Evolutionary conservation across 1,140 invertebrate species (phyloP).

Genomic region (Apis cerana): DNA sequence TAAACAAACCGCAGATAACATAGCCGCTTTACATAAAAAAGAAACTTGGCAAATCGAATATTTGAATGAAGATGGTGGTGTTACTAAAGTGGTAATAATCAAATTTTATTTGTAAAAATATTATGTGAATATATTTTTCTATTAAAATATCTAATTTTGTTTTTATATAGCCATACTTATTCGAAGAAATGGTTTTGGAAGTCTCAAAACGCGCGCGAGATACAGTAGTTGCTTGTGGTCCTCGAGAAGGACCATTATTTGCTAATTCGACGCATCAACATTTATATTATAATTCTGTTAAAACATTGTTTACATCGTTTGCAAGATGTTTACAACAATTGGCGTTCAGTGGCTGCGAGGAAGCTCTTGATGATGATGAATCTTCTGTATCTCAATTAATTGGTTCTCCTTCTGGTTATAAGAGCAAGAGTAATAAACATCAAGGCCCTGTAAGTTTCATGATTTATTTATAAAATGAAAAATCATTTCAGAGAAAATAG

Average conservation of each 20-base stretch:
- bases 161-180: slow-evolving; percentile 87
- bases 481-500: background rate
- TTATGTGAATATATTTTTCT: background rate
- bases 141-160: slow-evolving; percentile 33
- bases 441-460: slow-evolving; percentile 70
- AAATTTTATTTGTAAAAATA: slow-evolving; percentile 16
- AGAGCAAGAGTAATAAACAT: slow-evolving; percentile 73
- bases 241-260: slow-evolving; percentile 87
- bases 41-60: slow-evolving; percentile 95
- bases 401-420: slow-evolving; percentile 83
- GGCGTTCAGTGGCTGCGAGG: slow-evolving; percentile 84
- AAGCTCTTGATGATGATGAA: slow-evolving; percentile 82
- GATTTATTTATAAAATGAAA: slow-evolving; percentile 7
- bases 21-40: slow-evolving; percentile 88
- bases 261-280: slow-evolving; percentile 84
- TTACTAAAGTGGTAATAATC: slow-evolving; percentile 88
- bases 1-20: slow-evolving; percentile 90
- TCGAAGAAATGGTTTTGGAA: slow-evolving; percentile 92
- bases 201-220: slow-evolving; percentile 93
- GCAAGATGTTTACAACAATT: slow-evolving; percentile 85
- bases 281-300: slow-evolving; percentile 86
- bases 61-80: slow-evolving; percentile 89
- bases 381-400: slow-evolving; percentile 85
- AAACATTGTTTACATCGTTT: slow-evolving; percentile 87
- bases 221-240: slow-evolving; percentile 88